These are phyloP conservation scores for Calephelis nemesis DNA, from an alignment of 1,140 invertebrate species.

Conservation along the genomic window DNA sequence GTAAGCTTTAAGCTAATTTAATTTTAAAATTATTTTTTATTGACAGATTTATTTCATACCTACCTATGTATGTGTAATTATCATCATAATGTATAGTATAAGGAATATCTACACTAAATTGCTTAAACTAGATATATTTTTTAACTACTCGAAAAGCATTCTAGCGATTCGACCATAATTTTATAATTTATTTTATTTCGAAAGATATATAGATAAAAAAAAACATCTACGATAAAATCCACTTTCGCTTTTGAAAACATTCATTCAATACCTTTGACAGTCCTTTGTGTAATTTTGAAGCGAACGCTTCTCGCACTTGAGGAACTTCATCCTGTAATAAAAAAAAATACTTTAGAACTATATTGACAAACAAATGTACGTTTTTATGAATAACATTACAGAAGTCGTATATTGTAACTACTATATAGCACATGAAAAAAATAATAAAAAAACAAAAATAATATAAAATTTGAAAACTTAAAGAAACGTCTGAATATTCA, in stretches of 20 bases:
- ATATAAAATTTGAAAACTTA: background rate
- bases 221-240: too few species aligned
- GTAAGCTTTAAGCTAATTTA: too few species aligned
- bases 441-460: background rate
- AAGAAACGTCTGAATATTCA: constrained; percentile 47
- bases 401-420: too few species aligned
- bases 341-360: constrained; percentile 17
- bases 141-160: too few species aligned
- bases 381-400: too few species aligned
- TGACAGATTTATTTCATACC: too few species aligned
- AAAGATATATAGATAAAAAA: background rate
- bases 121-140: too few species aligned
- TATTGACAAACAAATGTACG: background rate
- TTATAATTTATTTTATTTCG: background rate
- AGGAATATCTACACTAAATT: too few species aligned
- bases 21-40: too few species aligned
- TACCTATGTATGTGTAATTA: too few species aligned
- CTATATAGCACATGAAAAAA: background rate
- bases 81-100: too few species aligned
- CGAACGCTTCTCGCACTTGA: constrained; percentile 94
- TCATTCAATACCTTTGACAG: constrained; percentile 68
- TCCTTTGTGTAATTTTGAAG: constrained; percentile 95
- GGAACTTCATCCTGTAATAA: constrained; percentile 88
- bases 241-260: background rate
- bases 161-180: too few species aligned